A percentile compares a stretch with the other conserved stretches of the same genome.
Conservation (phyloP, 1,140 invertebrate genomes). For the Bombus pyrosoma region DNA sequence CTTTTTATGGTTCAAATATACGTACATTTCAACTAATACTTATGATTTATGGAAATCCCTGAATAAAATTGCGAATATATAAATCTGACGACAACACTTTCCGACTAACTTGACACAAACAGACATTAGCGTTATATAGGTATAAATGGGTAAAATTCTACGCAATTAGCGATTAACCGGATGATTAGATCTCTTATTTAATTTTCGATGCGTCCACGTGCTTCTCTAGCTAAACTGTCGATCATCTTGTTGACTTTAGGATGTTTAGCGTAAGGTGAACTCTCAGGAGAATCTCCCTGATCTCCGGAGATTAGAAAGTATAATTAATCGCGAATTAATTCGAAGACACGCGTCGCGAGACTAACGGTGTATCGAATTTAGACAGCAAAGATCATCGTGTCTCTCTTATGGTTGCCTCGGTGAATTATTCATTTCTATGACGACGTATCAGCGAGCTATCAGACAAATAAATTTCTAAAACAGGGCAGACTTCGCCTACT, state of each 20-base stretch:
- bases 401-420: not conserved
- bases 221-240: no score
- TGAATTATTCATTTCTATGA: conserved; percentile 6
- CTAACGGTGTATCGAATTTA: not conserved
- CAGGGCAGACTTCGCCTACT: not conserved
- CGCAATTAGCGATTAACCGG: no score
- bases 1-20: no score
- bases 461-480: not conserved
- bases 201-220: not conserved
- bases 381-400: no score
- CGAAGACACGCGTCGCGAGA: not conserved
- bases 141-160: not conserved
- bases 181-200: not conserved
- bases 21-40: no score
- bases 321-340: conserved; percentile 27
- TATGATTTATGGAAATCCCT: no score
- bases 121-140: no score
- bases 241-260: not conserved
- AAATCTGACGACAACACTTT: no score
- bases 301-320: not conserved
- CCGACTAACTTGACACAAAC: no score
- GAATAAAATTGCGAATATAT: no score
- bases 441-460: no score
- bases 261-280: not conserved
- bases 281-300: not conserved